Percentiles rank a stretch among this genome's conserved stretches.
These are phyloP conservation scores for Yasuhikotakia modesta DNA, from an alignment of 2,797 vertebrate genomes.

Conservation along the genomic window DNA sequence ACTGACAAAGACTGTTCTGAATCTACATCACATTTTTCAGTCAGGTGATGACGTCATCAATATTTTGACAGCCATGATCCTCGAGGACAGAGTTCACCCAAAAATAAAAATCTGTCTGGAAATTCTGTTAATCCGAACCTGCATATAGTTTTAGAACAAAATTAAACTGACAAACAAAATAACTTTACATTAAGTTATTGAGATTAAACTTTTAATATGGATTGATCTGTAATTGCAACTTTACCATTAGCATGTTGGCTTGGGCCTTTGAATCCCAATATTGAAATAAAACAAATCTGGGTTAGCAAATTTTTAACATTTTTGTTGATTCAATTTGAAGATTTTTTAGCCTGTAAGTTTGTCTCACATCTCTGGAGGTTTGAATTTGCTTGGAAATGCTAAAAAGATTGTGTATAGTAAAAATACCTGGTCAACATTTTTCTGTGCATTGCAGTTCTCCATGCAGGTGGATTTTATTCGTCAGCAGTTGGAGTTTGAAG, in stretches of 20 bases:
- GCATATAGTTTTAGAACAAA: not conserved
- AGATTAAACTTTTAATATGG: not conserved
- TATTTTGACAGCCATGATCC: not conserved
- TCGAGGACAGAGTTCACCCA: not conserved
- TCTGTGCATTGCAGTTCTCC: conserved; percentile 80
- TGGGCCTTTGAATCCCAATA: not conserved
- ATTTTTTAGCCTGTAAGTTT: not conserved
- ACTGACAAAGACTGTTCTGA: conserved; percentile 1
- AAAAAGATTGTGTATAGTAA: not conserved
- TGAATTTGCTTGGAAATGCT: not conserved
- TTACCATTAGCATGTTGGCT: not conserved
- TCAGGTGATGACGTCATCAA: not conserved
- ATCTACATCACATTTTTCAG: conserved; percentile 2
- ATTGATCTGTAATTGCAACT: not conserved
- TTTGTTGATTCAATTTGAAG: not conserved
- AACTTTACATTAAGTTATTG: not conserved
- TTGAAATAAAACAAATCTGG: not conserved
- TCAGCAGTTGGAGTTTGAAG: conserved; percentile 94
- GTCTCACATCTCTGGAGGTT: not conserved
- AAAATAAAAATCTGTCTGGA: not conserved
- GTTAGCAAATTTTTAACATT: not conserved
- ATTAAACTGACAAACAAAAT: not conserved
- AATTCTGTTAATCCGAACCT: not conserved
- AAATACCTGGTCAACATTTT: not conserved
- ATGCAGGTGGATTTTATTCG: conserved; percentile 96